phyloP scores from a whole-genome alignment of 2,888 invertebrate species.

The Nephrotoma guestfalica region DNA sequence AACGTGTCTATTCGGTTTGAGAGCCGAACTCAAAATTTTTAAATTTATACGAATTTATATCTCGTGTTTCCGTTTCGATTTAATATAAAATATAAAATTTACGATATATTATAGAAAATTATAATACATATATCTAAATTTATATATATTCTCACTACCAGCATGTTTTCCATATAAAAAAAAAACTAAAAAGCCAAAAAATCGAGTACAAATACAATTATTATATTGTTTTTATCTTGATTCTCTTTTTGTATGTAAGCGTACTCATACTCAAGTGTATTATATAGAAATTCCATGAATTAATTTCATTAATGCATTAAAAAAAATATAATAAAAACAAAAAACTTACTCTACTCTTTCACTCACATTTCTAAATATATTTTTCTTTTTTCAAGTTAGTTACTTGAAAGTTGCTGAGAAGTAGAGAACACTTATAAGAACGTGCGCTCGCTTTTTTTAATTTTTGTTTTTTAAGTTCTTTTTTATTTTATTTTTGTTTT shows the following conservation, averaged over 20 bases:
- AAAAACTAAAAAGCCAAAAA: neutral
- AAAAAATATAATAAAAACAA: neutral
- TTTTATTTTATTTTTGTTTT: neutral
- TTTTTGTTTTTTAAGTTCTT: neutral
- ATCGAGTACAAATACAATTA: neutral
- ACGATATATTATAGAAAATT: neutral
- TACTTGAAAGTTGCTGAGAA: neutral
- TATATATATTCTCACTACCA: neutral
- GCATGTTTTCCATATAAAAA: neutral
- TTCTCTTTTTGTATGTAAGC: neutral
- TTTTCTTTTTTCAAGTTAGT: neutral
- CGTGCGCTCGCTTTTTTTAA: neutral
- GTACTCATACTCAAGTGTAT: neutral
- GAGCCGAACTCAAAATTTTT: neutral
- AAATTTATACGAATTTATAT: neutral
- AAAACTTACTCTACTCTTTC: neutral
- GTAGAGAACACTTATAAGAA: neutral
- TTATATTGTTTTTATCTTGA: neutral
- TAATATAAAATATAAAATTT: neutral
- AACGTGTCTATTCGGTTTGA: neutral
- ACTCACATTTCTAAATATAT: neutral
- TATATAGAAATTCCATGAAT: neutral
- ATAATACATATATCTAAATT: too few relatives aligned
- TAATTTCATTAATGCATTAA: neutral
- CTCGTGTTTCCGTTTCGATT: neutral